Evolutionary conservation across 2,797 vertebrate genomes (phyloP), one percentile per base, ranked within the genome.

Genomic region (Sebastes umbrosus): DNA sequence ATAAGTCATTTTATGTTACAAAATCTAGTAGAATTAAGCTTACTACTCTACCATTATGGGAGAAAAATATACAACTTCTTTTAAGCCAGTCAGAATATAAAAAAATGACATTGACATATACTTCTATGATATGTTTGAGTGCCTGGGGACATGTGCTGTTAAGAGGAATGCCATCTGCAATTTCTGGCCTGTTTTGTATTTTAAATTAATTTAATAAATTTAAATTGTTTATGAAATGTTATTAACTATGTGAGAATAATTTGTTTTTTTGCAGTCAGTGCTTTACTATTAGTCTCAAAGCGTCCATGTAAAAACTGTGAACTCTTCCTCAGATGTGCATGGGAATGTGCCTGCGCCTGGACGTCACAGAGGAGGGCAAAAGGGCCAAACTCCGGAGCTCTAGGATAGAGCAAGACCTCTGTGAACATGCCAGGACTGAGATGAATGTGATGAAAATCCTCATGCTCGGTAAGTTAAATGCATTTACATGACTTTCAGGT

Each of bases 401-500:
- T 6, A 92, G 87, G 69, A 96, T 95, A 75, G 95, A 96, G 29
- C 85, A 80, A 8, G 93, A 94, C 22, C 88, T 96, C 0, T 67
- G 64, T 52, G 94, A 96, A 34, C 92, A 94, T 3, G 94, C 94
- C 75, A 90, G 62, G 71, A 79, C 25, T 12, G 95, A 96, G 73
- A 78, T 75, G 63, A 90, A 93, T 10, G 90, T 93, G 50, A 79
- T 95, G 18, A 96, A 94, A 79, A 93, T 96, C 25, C 93, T 96
- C 10, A 82, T 96, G 82, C 94, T 96, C 1, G 96, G 96, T 96
- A 71, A 82, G 83, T 79, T 39, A 4, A 55, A 34, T 3, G 25
- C 4, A 4, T 14, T 20, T 22, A 13, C 6, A 2, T 6, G 2
- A 36, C 8, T 24, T n/a, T 62, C 16, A 9, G 11, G 25, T 72